phyloP scores from a whole-genome alignment of 2,113 vertebrate species.

The Rhinolophus sinicus region DNA sequence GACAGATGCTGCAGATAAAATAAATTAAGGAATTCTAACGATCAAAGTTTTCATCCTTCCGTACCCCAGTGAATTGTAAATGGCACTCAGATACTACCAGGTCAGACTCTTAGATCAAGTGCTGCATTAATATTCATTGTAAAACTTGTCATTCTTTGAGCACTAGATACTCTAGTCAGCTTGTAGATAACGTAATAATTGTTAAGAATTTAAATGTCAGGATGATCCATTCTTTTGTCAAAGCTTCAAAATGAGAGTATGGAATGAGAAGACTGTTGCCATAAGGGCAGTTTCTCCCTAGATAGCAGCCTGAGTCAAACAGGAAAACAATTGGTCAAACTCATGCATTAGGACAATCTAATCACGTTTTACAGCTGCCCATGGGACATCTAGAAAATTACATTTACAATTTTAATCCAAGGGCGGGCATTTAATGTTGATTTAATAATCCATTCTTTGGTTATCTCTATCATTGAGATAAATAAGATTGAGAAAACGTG shows the following conservation, averaged over 20 bases:
- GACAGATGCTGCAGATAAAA: neutral
- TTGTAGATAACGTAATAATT: neutral
- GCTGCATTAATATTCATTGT: neutral
- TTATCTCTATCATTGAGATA: conserved; percentile 33
- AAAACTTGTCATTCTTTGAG: neutral
- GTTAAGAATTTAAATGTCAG: neutral
- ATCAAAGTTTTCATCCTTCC: neutral
- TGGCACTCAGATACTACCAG: neutral
- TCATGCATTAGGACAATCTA: conserved; percentile 33
- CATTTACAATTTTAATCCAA: conserved; percentile 49
- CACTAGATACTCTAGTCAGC: neutral
- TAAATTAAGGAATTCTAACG: neutral
- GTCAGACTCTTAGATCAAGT: neutral
- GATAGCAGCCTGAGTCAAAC: neutral
- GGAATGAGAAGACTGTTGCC: neutral
- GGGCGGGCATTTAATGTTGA: neutral
- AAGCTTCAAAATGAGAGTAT: neutral
- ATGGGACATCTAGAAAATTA: neutral
- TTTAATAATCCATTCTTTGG: conserved; percentile 48
- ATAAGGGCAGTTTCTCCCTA: neutral
- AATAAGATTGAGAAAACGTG: neutral
- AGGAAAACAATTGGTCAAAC: conserved; percentile 31
- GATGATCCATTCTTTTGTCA: neutral
- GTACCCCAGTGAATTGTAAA: neutral
- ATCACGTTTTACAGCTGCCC: neutral